These are phyloP conservation scores for Oryzias melastigma DNA, from an alignment of 2,113 vertebrate species.

Conservation along the genomic window DNA sequence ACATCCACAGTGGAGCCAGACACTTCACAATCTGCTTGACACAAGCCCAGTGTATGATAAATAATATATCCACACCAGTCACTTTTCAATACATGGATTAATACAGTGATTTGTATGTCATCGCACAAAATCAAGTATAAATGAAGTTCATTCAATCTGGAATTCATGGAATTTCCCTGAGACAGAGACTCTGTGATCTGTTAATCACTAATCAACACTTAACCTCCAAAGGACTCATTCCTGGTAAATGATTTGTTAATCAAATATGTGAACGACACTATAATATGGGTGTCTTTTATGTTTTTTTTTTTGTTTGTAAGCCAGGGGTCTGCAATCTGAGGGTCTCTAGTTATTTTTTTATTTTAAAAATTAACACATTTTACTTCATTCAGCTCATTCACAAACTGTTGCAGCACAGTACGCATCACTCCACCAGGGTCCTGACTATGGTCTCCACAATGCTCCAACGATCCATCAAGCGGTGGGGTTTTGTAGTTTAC, in stretches of 20 bases:
- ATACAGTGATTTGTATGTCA: not conserved
- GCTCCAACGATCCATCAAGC: no score
- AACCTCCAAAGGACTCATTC: conserved; percentile 78
- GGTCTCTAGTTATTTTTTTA: no score
- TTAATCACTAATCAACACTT: conserved; percentile 81
- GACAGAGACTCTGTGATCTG: conserved; percentile 77
- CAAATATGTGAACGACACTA: conserved; percentile 55
- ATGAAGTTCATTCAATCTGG: conserved; percentile 41
- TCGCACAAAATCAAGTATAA: not conserved
- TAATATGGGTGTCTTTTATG: no score
- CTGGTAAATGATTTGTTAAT: conserved; percentile 85
- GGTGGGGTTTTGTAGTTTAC: no score
- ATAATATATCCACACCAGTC: conserved; percentile 4
- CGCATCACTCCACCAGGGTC: no score
- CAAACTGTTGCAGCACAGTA: no score
- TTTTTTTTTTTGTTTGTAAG: no score
- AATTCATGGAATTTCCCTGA: conserved; percentile 55
- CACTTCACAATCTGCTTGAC: conserved; percentile 73
- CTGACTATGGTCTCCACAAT: no score
- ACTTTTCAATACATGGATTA: not conserved
- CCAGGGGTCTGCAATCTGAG: no score
- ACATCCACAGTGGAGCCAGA: conserved; percentile 75
- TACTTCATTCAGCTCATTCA: no score
- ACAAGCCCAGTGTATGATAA: conserved; percentile 10
- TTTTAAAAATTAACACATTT: no score